Base-by-base conservation (phyloP, 2,797 vertebrate genomes). In the Margarornis squamiger region DNA sequence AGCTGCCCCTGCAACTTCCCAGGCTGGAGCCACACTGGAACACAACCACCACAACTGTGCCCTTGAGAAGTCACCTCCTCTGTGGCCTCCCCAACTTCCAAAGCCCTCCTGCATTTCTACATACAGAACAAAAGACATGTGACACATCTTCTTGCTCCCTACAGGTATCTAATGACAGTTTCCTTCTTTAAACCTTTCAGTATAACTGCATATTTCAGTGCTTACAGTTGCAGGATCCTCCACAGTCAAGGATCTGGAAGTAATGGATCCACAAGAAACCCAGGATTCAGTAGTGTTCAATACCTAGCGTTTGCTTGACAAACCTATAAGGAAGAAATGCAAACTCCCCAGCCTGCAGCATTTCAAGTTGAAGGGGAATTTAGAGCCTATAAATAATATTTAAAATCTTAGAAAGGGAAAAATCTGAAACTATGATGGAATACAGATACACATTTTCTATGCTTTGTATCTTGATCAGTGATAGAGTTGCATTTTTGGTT, bases 401-500 rank as follows among this genome's bases (percentile, higher is more conserved):
- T 39, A 6, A 89, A 89, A 61, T 30, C 14, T 23, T 8, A 73
- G 27, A 67, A 67, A 67, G 54, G 48, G 61, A 43, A 67, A 85
- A 66, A 73, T 66, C 30, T 59, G 52, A 66, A 88, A 45, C 15
- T 24, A 2, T 7, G 13, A 41, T 80, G 24, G 32, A 89, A 86
- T 74, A 49, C 0, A 2, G 17, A 61, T 41, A 66, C 7, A 7
- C 39, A 39, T 89, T 83, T 93, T 46, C 38, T 82, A 24, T 89
- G 55, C 16, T 95, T 79, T 61, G 12, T 85, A 82, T 92, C 75
- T 80, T 86, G 46, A 87, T 81, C 24, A 38, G 41, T 17, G 15
- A 79, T 41, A 75, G 65, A 96, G 57, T 41, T 79, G 29, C 51
- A 57, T 77, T 92, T 95, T 77, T 55, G n/a, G 63, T 86, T 95